Base-by-base conservation (phyloP, 2,888 invertebrate genomes). In the Drosophila anomelani region DNA sequence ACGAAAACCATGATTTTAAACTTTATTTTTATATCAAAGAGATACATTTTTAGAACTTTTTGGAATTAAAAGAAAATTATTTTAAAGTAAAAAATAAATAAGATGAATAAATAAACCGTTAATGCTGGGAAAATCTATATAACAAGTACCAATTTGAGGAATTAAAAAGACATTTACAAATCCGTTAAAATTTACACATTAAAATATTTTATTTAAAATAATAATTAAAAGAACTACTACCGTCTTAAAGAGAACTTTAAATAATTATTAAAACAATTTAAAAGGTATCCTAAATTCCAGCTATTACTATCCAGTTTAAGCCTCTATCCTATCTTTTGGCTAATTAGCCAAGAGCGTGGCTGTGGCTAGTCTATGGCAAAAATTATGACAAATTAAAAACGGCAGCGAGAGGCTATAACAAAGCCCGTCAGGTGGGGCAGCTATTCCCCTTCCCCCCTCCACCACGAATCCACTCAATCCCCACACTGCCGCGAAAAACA, bases 351-450 rank as follows among this genome's bases (percentile, higher is more conserved):
- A n/a, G 39, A 34, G 7, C 44, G 13, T 15, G n/a, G 26, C 13
- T n/a, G 47, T 15, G 20, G 34, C n/a, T 36, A 47, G 34, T 39
- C 75, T 64, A 55, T 83, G 70, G 80, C 72, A 38, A 64, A 79
- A 88, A 83, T 83, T 72, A 83, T 83, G 84, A 83, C 89, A 88
- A 88, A 88, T 83, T 83, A 86, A 88, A 86, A 87, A 71, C 46
- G 69, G 71, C 81, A 78, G 61, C 59, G 26, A 32, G 34, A 23
- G 34, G 34, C 36, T 26, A 29, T 29, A 77, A 85, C 78, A 80
- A 88, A 76, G 66, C 70, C 67, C 63, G 76, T 71, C 72, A 26
- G 47, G 39, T 26, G 41, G 63, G 17, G 26, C 34, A 26, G 17
- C 23, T 34, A 20, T 64, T 34, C 20, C 34, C 20, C 44, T 5